A percentile compares a stretch with the other conserved stretches of the same genome.
Evolutionary conservation across 2,797 vertebrate species (phyloP).

Genomic region (Manis javanica): DNA sequence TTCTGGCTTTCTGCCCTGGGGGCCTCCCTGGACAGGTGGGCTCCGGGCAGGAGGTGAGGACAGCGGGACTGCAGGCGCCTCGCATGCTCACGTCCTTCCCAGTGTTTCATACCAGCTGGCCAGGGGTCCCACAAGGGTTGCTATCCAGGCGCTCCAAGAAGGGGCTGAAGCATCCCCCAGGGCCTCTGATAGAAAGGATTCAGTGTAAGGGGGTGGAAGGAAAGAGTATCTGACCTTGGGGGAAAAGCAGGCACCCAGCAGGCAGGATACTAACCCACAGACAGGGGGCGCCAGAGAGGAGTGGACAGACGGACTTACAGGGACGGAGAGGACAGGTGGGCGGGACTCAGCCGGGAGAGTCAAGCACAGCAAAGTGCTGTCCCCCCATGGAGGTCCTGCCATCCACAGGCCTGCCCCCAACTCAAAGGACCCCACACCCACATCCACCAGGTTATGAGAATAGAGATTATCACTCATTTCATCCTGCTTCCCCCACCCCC

Average conservation of each 20-base stretch:
- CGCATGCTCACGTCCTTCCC: fast-evolving
- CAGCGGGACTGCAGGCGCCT: no score
- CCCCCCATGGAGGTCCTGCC: no score
- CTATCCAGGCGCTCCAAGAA: neutral
- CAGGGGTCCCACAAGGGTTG: neutral
- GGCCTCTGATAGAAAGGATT: neutral
- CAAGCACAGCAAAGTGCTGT: fast-evolving
- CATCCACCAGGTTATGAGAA: neutral
- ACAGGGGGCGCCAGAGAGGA: no score
- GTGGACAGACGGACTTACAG: neutral
- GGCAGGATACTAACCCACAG: neutral
- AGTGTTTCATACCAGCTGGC: neutral
- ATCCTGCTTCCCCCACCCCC: fast-evolving
- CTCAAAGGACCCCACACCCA: neutral
- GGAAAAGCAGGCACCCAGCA: neutral
- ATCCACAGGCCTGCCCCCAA: fast-evolving
- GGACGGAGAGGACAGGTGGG: neutral
- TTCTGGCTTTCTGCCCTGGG: neutral
- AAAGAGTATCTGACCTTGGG: neutral
- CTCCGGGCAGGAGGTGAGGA: neutral
- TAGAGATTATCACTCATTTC: neutral
- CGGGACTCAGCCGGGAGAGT: neutral
- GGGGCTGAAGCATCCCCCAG: neutral
- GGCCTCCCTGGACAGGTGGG: neutral
- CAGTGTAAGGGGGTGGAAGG: neutral